A percentile compares a stretch with the other conserved stretches of the same genome.
Conservation (phyloP, 2,797 vertebrate genomes). For the Neoniphon sammara region DNA sequence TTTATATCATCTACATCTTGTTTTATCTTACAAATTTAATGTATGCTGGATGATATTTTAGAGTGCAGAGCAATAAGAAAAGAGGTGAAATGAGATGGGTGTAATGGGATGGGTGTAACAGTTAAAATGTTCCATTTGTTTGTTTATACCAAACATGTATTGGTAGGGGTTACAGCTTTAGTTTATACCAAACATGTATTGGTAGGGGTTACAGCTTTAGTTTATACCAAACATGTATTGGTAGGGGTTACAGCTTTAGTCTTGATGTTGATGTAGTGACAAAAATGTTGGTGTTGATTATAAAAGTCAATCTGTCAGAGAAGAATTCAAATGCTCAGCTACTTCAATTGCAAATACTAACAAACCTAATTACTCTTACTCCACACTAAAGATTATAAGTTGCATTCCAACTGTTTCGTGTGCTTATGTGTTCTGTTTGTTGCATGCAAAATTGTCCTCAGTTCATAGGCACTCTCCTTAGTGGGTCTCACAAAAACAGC, state of each 20-base stretch:
- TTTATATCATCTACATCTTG: slow-evolving; percentile 8
- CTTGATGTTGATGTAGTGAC: neutral
- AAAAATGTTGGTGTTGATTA: neutral
- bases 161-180: too few relatives aligned
- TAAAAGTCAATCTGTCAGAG: neutral
- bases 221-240: too few relatives aligned
- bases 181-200: too few relatives aligned
- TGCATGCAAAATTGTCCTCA: slow-evolving; percentile 60
- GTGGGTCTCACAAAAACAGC: slow-evolving; percentile 70
- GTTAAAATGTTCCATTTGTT: neutral
- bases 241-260: neutral
- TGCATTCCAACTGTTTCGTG: slow-evolving; percentile 39
- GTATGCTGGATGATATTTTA: neutral
- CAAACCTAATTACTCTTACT: neutral
- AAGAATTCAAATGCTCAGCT: neutral
- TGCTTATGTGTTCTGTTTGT: slow-evolving; percentile 62
- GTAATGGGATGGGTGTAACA: neutral
- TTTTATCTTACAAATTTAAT: neutral
- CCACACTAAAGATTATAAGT: slow-evolving; percentile 21
- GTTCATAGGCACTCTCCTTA: slow-evolving; percentile 71
- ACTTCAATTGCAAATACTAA: neutral
- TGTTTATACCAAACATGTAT: neutral
- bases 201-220: too few relatives aligned
- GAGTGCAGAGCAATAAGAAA: neutral
- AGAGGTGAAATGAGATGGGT: neutral